Evolutionary conservation across 2,797 vertebrate species (phyloP).

Genomic region (Gymnothorax reevesii): DNA sequence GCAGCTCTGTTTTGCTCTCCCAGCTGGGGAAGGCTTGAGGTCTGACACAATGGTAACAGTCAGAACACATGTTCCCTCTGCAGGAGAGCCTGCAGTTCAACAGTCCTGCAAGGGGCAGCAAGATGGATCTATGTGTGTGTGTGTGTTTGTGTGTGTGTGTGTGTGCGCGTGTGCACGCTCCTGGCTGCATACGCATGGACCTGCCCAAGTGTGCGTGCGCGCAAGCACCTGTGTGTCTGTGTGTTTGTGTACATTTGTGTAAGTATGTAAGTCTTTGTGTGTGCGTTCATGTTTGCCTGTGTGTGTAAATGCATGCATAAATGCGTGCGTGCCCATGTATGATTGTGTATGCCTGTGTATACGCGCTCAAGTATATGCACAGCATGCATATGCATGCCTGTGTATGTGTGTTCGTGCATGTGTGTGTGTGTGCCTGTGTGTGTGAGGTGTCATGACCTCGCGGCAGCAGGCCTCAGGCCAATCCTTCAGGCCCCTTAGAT

Average conservation of each 20-base stretch:
- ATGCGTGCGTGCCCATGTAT: not conserved
- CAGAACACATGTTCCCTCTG: constrained; percentile 6
- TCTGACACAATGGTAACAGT: constrained; percentile 9
- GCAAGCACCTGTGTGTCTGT: not conserved
- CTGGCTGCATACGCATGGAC: not conserved
- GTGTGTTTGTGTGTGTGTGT: too few species aligned
- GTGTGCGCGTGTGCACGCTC: too few species aligned
- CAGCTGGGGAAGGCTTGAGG: not conserved
- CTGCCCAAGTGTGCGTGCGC: not conserved
- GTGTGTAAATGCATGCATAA: not conserved
- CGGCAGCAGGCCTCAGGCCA: constrained; percentile 18
- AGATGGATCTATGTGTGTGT: not conserved
- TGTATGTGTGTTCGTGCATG: too few species aligned
- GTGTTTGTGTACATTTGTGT: not conserved
- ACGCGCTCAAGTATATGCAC: too few species aligned
- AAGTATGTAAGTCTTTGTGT: not conserved
- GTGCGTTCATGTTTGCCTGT: not conserved
- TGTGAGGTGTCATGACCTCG: constrained; percentile 23
- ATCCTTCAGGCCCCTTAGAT: constrained; percentile 10
- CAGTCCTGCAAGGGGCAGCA: not conserved
- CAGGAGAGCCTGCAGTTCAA: not conserved
- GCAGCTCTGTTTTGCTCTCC: not conserved
- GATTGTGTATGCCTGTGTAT: not conserved
- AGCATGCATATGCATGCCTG: too few species aligned
- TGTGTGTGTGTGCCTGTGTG: not conserved